A percentile compares a stretch with the other conserved stretches of the same genome.
Conservation (phyloP, 2,888 invertebrate species). For the Lasiommata megera region DNA sequence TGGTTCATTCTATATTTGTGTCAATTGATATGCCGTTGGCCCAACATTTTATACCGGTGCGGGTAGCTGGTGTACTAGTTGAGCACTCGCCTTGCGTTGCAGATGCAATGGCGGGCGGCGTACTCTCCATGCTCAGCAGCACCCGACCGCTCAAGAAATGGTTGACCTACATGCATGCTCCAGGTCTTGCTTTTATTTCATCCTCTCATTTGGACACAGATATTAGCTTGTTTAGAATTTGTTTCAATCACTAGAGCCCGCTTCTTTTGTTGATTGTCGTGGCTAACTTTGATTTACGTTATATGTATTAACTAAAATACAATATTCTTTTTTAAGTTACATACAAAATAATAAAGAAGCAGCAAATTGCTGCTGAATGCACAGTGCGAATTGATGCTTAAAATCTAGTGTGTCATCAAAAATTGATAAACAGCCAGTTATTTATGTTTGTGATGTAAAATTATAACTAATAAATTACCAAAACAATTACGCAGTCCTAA, state of each 20-base stretch:
- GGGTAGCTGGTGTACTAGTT: neutral
- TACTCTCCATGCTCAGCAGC: constrained; percentile 66
- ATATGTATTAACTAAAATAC: neutral
- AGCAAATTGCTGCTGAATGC: no score
- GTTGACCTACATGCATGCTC: constrained; percentile 79
- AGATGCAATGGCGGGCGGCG: constrained; percentile 68
- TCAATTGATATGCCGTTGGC: neutral
- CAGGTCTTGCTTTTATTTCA: constrained; percentile 76
- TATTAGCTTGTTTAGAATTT: constrained; percentile 1
- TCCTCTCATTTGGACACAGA: constrained; percentile 31
- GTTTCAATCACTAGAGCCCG: constrained; percentile 1
- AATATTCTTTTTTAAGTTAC: no score
- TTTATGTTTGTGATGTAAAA: no score
- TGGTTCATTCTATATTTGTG: no score
- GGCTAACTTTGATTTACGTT: neutral
- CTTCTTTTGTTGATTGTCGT: constrained; percentile 10
- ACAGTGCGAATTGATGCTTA: no score
- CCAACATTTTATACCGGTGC: neutral
- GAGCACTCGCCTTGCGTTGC: constrained; percentile 58
- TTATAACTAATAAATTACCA: no score
- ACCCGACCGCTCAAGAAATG: constrained; percentile 75
- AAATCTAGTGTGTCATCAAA: no score
- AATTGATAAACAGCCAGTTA: no score
- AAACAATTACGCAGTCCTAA: no score
- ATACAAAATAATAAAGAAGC: no score